Conservation (phyloP, 2,888 invertebrate genomes). For the Mycalesis mineus region DNA sequence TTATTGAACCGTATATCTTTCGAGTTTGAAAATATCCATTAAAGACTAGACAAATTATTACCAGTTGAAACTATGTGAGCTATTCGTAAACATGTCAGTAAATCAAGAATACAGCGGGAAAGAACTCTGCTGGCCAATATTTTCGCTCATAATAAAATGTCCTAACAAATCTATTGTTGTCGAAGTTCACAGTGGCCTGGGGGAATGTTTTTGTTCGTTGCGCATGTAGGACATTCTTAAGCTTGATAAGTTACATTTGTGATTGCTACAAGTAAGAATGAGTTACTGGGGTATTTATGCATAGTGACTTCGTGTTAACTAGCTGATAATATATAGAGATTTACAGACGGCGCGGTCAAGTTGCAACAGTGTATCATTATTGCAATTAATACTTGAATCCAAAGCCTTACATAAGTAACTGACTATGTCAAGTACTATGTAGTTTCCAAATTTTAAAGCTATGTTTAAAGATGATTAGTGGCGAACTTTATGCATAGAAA, state of each 20-base stretch:
- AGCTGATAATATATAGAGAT: too few species aligned
- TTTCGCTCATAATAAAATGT: constrained; percentile 72
- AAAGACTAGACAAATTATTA: constrained; percentile 2
- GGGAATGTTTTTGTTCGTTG: constrained; percentile 45
- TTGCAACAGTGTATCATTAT: too few species aligned
- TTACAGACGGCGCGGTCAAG: too few species aligned
- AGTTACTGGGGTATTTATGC: too few species aligned
- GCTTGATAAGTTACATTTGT: constrained; percentile 26
- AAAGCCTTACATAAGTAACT: too few species aligned
- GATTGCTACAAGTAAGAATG: too few species aligned
- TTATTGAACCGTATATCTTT: not conserved
- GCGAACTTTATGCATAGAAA: too few species aligned
- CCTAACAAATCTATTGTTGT: constrained; percentile 74
- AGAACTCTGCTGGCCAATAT: constrained; percentile 68
- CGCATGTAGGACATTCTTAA: constrained; percentile 14
- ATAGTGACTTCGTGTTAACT: too few species aligned
- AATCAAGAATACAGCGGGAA: constrained; percentile 66
- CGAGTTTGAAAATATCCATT: constrained; percentile 3
- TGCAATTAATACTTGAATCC: too few species aligned
- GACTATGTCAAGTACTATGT: too few species aligned
- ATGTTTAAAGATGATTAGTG: too few species aligned
- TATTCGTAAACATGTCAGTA: constrained; percentile 72
- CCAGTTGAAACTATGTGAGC: constrained; percentile 52
- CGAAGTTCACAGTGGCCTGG: constrained; percentile 57
- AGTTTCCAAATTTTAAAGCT: too few species aligned